Evolutionary conservation across 2,113 vertebrate genomes (phyloP).

Genomic region (Panthera tigris): DNA sequence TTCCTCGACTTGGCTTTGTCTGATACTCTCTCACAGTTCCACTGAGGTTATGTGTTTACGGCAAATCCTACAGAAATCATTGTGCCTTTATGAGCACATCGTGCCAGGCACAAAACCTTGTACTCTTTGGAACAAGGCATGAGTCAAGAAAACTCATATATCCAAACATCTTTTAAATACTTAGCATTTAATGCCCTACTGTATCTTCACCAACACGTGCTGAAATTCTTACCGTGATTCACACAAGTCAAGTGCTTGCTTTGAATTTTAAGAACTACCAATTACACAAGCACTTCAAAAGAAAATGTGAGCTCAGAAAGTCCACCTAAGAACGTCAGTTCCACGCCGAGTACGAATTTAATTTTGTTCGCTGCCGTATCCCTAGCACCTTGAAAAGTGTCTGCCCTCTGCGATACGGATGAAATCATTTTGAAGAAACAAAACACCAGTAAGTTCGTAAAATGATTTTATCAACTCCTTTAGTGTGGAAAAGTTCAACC

Average conservation of each 20-base stretch:
- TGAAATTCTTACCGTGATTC: not conserved
- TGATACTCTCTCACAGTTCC: not conserved
- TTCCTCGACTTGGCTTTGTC: not conserved
- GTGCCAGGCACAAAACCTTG: not conserved
- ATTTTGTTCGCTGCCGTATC: not conserved
- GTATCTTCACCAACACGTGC: not conserved
- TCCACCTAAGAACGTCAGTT: not conserved
- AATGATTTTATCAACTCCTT: not conserved
- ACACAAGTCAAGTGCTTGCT: not conserved
- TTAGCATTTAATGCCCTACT: not conserved
- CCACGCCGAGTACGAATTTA: not conserved
- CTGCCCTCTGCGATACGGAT: not conserved
- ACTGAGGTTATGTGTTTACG: not conserved
- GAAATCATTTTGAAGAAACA: slow-evolving; percentile 1
- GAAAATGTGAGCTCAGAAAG: not conserved
- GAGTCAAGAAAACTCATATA: not conserved
- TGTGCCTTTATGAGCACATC: not conserved
- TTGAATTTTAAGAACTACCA: not conserved
- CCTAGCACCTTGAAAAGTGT: not conserved
- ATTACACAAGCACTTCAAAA: not conserved
- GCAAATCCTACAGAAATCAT: not conserved
- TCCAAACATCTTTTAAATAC: not conserved
- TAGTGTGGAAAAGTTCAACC: not conserved
- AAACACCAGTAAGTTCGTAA: not conserved
- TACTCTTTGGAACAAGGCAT: not conserved